phyloP scores from a whole-genome alignment of 2,797 vertebrate species.

The Mallotus villosus region DNA sequence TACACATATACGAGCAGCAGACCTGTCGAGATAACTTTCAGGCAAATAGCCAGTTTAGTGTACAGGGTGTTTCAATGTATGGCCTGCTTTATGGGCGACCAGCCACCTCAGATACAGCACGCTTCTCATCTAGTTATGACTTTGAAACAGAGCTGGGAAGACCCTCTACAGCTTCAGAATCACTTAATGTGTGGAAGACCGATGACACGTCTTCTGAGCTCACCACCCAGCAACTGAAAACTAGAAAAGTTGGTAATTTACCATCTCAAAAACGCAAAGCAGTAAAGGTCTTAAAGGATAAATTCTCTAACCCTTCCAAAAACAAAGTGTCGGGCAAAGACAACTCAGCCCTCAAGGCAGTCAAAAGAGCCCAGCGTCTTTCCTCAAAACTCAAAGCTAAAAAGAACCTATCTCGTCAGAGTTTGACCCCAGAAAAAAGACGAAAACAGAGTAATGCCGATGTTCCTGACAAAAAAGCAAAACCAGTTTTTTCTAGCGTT shows the following conservation, averaged over 20 bases:
- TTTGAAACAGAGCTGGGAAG: conserved; percentile 50
- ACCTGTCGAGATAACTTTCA: conserved; percentile 66
- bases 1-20: conserved; percentile 73
- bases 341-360: conserved; percentile 22
- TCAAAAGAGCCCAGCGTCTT: conserved; percentile 30
- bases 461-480: conserved; percentile 50
- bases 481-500: conserved; percentile 62
- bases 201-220: conserved; percentile 52
- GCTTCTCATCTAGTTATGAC: conserved; percentile 47
- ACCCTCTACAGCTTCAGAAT: conserved; percentile 57
- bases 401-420: conserved; percentile 48
- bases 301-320: conserved; percentile 26
- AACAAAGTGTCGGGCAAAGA: conserved; percentile 41
- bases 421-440: conserved; percentile 47
- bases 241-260: not conserved
- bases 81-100: conserved; percentile 36
- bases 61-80: conserved; percentile 33
- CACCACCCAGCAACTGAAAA: conserved; percentile 23
- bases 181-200: conserved; percentile 49
- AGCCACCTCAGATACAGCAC: conserved; percentile 52
- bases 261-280: conserved; percentile 9
- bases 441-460: conserved; percentile 47
- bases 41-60: conserved; percentile 53
- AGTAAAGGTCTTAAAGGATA: conserved; percentile 19
- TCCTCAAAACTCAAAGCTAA: conserved; percentile 50